Evolutionary conservation across 2,888 invertebrate genomes (phyloP).

Genomic region (Pediacus dermestoides): DNA sequence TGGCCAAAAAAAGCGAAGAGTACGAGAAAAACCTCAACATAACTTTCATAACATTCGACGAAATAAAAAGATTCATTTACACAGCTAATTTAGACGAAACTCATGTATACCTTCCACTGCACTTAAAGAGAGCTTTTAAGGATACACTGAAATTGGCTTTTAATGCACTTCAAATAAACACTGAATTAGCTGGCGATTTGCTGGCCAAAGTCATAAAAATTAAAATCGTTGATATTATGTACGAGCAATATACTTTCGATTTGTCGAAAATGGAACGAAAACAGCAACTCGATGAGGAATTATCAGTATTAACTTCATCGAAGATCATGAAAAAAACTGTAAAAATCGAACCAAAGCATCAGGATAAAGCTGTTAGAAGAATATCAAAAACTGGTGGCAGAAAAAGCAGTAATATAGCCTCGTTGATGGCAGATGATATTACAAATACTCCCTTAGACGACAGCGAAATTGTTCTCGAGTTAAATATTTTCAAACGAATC

Average conservation of each 20-base stretch:
- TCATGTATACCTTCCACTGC: too few relatives aligned
- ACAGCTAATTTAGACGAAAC: too few relatives aligned
- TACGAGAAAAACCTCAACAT: constrained; percentile 30
- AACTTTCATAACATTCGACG: constrained; percentile 31
- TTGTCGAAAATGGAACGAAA: constrained; percentile 26
- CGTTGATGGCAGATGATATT: constrained; percentile 21
- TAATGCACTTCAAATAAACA: too few relatives aligned
- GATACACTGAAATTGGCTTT: too few relatives aligned
- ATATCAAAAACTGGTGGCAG: neutral
- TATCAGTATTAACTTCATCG: constrained; percentile 12
- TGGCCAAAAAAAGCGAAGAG: constrained; percentile 22
- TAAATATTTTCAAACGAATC: constrained; percentile 31
- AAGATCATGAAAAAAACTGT: constrained; percentile 13
- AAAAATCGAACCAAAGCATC: constrained; percentile 14
- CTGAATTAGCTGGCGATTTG: neutral
- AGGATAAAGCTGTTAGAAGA: constrained; percentile 6
- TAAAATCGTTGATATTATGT: constrained; percentile 35
- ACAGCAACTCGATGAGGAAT: constrained; percentile 24
- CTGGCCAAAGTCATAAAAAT: constrained; percentile 31
- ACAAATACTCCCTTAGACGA: constrained; percentile 24
- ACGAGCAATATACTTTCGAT: constrained; percentile 25
- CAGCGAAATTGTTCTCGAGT: constrained; percentile 30
- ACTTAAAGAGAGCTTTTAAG: constrained; percentile 12
- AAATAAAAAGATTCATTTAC: too few relatives aligned
- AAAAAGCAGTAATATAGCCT: constrained; percentile 2